phyloP scores from a whole-genome alignment of 2,113 vertebrate species.

The Planiliza haematocheilus region DNA sequence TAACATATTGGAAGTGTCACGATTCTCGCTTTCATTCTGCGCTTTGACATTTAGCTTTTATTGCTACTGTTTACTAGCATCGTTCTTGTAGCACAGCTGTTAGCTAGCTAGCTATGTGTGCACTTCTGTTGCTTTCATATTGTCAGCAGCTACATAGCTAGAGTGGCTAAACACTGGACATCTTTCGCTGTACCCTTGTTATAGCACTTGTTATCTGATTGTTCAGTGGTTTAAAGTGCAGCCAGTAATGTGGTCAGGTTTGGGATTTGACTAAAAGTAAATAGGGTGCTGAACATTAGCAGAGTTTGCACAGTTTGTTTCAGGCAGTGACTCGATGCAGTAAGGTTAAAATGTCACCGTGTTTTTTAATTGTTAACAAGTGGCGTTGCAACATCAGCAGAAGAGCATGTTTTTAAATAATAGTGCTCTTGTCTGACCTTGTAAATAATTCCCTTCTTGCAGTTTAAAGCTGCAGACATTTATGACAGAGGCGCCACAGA shows the following conservation, averaged over 20 bases:
- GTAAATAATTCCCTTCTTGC: neutral
- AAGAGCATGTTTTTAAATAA: neutral
- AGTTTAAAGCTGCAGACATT: too few relatives aligned
- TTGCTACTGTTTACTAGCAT: neutral
- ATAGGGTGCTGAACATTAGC: too few relatives aligned
- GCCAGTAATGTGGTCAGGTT: too few relatives aligned
- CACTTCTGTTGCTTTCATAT: neutral
- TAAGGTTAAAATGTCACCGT: neutral
- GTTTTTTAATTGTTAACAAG: neutral
- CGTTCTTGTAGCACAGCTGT: constrained; percentile 2
- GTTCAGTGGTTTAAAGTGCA: too few relatives aligned
- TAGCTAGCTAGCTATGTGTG: constrained; percentile 16
- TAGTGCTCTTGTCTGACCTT: neutral
- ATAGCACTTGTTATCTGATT: too few relatives aligned
- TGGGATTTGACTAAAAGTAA: too few relatives aligned
- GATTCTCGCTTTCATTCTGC: too few relatives aligned
- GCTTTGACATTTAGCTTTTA: neutral
- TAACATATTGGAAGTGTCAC: too few relatives aligned
- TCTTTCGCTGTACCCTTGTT: too few relatives aligned
- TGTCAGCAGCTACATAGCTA: too few relatives aligned
- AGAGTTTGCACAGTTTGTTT: neutral
- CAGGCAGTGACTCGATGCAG: neutral
- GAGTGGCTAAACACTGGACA: too few relatives aligned
- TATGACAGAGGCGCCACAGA: too few relatives aligned
- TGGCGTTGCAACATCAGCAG: neutral